Evolutionary conservation across 2,797 vertebrate species (phyloP).

Genomic region (Pyrocephalus nanus): DNA sequence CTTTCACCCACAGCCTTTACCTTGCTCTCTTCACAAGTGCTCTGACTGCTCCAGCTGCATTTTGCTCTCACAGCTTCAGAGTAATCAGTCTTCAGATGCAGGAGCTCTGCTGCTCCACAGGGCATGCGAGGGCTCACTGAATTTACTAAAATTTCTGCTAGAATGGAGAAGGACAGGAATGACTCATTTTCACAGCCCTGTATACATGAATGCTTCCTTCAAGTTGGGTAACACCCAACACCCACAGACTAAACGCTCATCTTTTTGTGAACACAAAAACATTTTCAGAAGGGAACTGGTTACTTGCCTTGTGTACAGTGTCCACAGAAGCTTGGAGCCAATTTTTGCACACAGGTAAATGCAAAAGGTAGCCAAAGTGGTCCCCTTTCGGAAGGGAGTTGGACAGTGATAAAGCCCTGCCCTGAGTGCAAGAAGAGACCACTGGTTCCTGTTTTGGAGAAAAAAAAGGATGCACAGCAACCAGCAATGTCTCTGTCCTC

Average conservation of each 20-base stretch:
- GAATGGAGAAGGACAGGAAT: neutral
- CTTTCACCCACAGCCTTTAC: neutral
- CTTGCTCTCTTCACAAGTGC: neutral
- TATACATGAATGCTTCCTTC: neutral
- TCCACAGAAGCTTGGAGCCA: neutral
- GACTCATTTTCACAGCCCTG: neutral
- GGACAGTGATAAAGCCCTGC: neutral
- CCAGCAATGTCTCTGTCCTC: neutral
- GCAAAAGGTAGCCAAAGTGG: neutral
- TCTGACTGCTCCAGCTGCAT: neutral
- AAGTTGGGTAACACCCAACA: neutral
- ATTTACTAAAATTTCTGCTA: neutral
- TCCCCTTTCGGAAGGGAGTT: neutral
- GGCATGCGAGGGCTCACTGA: rapidly evolving
- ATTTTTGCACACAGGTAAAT: neutral
- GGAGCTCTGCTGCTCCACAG: neutral
- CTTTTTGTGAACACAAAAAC: neutral
- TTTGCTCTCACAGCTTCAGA: neutral
- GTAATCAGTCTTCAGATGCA: neutral
- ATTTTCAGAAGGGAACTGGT: neutral
- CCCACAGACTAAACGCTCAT: neutral
- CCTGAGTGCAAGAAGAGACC: neutral
- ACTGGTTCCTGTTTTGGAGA: neutral
- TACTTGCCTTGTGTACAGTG: rapidly evolving
- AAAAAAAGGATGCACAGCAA: neutral